Evolutionary conservation across 2,888 invertebrate species (phyloP).

Genomic region (Agapostemon virescens): DNA sequence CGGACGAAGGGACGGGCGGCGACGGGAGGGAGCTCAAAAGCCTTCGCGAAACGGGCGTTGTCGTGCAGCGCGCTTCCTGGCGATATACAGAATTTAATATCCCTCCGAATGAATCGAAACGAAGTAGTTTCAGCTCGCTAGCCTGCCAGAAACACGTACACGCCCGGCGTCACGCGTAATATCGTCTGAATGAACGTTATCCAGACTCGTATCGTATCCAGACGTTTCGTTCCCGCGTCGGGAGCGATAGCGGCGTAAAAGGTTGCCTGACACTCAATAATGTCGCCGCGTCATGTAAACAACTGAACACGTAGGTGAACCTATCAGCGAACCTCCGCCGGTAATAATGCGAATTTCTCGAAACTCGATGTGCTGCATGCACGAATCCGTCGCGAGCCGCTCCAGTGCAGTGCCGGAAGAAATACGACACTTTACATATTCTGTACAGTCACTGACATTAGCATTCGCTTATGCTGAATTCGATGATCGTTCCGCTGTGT

Average conservation of each 20-base stretch:
- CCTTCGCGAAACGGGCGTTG: not conserved
- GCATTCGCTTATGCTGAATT: no score
- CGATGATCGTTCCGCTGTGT: no score
- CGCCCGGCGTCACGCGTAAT: conserved; percentile 24
- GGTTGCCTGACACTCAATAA: conserved; percentile 28
- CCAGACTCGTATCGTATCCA: no score
- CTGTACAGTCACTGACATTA: no score
- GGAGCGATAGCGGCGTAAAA: conserved; percentile 23
- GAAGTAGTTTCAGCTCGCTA: conserved; percentile 22
- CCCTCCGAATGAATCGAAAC: conserved; percentile 35
- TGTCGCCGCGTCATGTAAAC: conserved; percentile 4
- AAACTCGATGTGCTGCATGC: not conserved
- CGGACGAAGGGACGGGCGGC: not conserved
- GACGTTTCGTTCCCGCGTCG: not conserved
- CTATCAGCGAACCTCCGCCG: conserved; percentile 5
- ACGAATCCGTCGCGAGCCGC: not conserved
- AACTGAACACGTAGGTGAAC: not conserved
- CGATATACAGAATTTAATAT: conserved; percentile 41
- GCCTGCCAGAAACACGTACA: conserved; percentile 33
- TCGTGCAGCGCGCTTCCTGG: not conserved
- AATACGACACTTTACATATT: no score
- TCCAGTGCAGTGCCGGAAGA: not conserved
- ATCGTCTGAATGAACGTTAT: conserved; percentile 30
- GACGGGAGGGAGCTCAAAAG: not conserved
- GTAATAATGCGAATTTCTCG: conserved; percentile 1